These are phyloP conservation scores for Penaeus japonicus DNA, from an alignment of 1,140 invertebrate genomes.

Conservation along the genomic window DNA sequence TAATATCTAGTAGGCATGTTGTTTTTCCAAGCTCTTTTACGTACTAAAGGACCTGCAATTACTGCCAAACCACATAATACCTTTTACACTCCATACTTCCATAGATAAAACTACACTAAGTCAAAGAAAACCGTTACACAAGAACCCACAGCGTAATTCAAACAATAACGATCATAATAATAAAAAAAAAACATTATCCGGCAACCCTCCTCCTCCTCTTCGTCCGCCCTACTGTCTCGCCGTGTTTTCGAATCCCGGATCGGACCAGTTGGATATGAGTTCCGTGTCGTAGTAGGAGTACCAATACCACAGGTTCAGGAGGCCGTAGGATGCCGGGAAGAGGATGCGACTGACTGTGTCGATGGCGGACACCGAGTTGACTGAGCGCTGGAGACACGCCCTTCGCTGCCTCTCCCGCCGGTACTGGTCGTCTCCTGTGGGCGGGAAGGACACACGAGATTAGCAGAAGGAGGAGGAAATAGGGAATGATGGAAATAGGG, in stretches of 20 bases:
- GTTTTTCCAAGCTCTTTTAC: too few relatives aligned
- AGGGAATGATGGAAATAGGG: slow-evolving; percentile 45
- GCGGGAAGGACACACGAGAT: neutral
- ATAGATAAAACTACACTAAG: too few relatives aligned
- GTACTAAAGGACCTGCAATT: too few relatives aligned
- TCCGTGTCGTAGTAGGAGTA: slow-evolving; percentile 70
- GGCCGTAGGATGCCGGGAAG: slow-evolving; percentile 85
- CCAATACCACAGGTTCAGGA: slow-evolving; percentile 90
- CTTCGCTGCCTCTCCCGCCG: slow-evolving; percentile 74
- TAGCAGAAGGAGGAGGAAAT: neutral
- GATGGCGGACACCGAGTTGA: slow-evolving; percentile 87
- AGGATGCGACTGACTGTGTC: slow-evolving; percentile 83
- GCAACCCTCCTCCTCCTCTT: neutral
- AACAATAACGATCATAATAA: too few relatives aligned
- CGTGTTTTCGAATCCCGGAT: slow-evolving; percentile 37
- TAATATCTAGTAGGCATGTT: too few relatives aligned
- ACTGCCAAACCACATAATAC: too few relatives aligned
- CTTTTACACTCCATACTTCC: too few relatives aligned
- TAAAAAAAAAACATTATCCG: neutral
- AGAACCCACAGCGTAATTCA: too few relatives aligned
- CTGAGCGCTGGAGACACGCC: slow-evolving; percentile 66
- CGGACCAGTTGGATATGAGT: slow-evolving; percentile 41
- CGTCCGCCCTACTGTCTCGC: neutral
- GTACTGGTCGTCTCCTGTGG: slow-evolving; percentile 66
- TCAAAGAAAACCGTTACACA: too few relatives aligned